These are phyloP conservation scores for Nansenia antarctica DNA, from an alignment of 2,113 vertebrate genomes.

Conservation along the genomic window DNA sequence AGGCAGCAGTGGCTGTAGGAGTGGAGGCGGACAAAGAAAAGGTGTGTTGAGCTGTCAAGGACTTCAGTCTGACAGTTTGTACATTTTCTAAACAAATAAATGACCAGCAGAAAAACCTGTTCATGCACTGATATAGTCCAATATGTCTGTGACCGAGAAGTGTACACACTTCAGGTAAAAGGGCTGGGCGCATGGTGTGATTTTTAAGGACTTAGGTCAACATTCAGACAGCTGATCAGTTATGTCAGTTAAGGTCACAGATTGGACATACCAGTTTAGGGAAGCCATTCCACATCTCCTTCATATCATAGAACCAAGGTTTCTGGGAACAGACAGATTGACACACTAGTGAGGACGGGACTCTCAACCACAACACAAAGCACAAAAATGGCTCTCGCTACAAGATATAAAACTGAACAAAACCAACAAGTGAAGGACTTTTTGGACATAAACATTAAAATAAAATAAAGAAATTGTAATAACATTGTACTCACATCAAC, in stretches of 20 bases:
- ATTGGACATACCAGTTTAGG: slow-evolving; percentile 85
- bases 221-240: too few species aligned
- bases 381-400: neutral
- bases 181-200: too few species aligned
- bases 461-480: neutral
- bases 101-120: neutral
- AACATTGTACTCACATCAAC: slow-evolving; percentile 84
- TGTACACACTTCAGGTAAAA: too few species aligned
- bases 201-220: too few species aligned
- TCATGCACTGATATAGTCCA: too few species aligned
- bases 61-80: neutral
- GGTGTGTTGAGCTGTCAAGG: too few species aligned
- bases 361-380: slow-evolving; percentile 1
- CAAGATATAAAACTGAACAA: neutral
- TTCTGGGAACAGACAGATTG: slow-evolving; percentile 74
- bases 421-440: neutral
- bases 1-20: slow-evolving; percentile 77
- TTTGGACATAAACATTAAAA: neutral
- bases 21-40: neutral
- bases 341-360: slow-evolving; percentile 17
- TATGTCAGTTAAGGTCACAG: neutral
- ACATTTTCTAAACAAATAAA: neutral
- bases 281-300: slow-evolving; percentile 87
- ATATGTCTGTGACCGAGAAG: too few species aligned
- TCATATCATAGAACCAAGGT: slow-evolving; percentile 89